Percentiles rank a stretch among this genome's conserved stretches.
phyloP scores from a whole-genome alignment of 92 coral and sea anemone species.

The Palythoa grandiflora region DNA sequence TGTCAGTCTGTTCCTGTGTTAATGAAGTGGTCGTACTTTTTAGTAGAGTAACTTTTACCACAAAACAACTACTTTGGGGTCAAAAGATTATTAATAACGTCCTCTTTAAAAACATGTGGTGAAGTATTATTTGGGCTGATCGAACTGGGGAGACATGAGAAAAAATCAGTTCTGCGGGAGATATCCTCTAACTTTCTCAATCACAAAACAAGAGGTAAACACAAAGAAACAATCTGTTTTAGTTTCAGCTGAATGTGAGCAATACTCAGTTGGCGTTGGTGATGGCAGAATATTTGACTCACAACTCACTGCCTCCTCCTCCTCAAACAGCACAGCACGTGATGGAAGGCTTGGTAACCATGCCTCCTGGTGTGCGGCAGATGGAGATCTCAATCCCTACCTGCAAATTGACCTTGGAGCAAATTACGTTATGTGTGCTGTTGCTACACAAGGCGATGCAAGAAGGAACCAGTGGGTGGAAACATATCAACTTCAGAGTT shows the following conservation, averaged over 20 bases:
- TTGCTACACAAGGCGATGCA: conserved; percentile 11
- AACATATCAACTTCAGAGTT: conserved; percentile 2
- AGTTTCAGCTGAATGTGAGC: not conserved
- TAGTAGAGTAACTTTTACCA: no score
- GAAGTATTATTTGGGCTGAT: no score
- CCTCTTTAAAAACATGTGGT: no score
- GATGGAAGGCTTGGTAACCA: not conserved
- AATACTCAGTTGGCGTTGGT: not conserved
- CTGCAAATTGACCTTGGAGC: not conserved
- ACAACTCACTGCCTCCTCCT: conserved; percentile 17
- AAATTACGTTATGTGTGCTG: not conserved
- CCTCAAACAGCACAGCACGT: not conserved
- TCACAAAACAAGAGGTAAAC: no score
- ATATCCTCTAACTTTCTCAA: no score
- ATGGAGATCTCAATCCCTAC: not conserved
- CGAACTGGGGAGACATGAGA: no score
- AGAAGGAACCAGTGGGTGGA: not conserved
- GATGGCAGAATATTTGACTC: conserved; percentile 9
- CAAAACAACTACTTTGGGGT: no score
- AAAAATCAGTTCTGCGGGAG: no score
- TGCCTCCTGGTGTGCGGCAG: conserved; percentile 9
- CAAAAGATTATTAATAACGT: no score
- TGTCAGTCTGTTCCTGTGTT: no score
- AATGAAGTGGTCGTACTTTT: no score
- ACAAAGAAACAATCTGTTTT: not conserved